These are phyloP conservation scores for Halichoeres trimaculatus DNA, from an alignment of 2,113 vertebrate genomes.

Conservation along the genomic window DNA sequence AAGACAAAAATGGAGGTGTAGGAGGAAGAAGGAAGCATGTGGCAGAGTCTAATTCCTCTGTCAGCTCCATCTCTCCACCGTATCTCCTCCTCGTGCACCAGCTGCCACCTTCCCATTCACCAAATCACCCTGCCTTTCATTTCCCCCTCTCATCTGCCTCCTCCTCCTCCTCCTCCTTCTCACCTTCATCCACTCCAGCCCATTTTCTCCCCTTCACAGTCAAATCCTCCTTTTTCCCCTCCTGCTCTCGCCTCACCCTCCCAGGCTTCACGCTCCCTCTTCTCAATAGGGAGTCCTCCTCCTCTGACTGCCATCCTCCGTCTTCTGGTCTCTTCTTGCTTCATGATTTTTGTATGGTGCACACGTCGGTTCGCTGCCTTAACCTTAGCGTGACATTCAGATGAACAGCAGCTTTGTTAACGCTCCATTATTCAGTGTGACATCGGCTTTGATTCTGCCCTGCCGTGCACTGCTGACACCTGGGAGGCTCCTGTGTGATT, in stretches of 20 bases:
- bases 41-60: conserved; percentile 34
- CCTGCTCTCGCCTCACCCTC: conserved; percentile 23
- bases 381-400: neutral
- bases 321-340: neutral
- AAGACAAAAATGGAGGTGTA: neutral
- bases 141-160: conserved; percentile 14
- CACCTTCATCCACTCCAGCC: conserved; percentile 33
- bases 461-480: neutral
- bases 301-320: conserved; percentile 2
- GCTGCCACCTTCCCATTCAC: conserved; percentile 37
- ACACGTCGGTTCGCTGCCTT: neutral
- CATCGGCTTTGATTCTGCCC: neutral
- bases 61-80: conserved; percentile 6
- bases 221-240: conserved; percentile 25
- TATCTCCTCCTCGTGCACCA: conserved; percentile 24
- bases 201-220: conserved; percentile 34
- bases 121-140: conserved; percentile 36
- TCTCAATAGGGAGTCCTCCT: neutral
- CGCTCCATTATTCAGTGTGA: conserved; percentile 2
- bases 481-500: neutral
- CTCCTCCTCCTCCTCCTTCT: conserved; percentile 14
- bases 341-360: conserved; percentile 1
- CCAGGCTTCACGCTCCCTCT: neutral
- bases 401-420: conserved; percentile 1
- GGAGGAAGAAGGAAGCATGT: conserved; percentile 9